Conservation (phyloP, 1,140 invertebrate species). For the Scaptomyza pallida region DNA sequence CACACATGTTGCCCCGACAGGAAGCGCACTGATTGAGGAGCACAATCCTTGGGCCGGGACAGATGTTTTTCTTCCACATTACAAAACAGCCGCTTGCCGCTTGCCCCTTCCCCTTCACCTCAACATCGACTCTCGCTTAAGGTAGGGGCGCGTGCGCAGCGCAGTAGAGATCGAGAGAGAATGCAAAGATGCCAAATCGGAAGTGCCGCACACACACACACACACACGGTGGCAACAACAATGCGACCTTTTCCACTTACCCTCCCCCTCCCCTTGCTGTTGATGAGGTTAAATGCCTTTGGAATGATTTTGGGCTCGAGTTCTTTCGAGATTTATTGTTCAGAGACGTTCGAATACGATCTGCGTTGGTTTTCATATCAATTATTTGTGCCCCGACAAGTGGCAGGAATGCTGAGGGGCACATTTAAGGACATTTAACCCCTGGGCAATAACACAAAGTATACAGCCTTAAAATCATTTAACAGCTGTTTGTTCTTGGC, state of each 20-base stretch:
- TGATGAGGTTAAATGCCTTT: constrained; percentile 53
- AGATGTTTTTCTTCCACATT: constrained; percentile 66
- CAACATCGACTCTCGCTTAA: neutral
- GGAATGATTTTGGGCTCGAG: constrained; percentile 43
- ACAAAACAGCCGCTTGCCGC: constrained; percentile 39
- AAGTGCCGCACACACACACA: no score
- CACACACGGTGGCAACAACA: constrained; percentile 21
- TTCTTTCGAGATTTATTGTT: constrained; percentile 45
- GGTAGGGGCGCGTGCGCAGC: constrained; percentile 61
- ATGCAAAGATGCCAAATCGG: constrained; percentile 46
- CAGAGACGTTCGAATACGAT: constrained; percentile 35
- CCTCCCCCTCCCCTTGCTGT: constrained; percentile 1
- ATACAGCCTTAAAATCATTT: neutral
- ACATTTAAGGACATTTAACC: neutral
- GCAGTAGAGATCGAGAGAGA: neutral
- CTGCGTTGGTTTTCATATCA: constrained; percentile 55
- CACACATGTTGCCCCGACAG: constrained; percentile 65
- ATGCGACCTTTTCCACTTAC: constrained; percentile 9
- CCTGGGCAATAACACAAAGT: no score
- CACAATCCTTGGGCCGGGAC: constrained; percentile 61
- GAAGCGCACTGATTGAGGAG: constrained; percentile 80
- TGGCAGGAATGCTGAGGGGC: constrained; percentile 8
- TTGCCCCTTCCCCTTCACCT: neutral
- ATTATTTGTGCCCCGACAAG: constrained; percentile 42
- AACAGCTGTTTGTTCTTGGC: neutral